Conservation (phyloP, 2,888 invertebrate species). For the Archaeoteleia sp. region DNA sequence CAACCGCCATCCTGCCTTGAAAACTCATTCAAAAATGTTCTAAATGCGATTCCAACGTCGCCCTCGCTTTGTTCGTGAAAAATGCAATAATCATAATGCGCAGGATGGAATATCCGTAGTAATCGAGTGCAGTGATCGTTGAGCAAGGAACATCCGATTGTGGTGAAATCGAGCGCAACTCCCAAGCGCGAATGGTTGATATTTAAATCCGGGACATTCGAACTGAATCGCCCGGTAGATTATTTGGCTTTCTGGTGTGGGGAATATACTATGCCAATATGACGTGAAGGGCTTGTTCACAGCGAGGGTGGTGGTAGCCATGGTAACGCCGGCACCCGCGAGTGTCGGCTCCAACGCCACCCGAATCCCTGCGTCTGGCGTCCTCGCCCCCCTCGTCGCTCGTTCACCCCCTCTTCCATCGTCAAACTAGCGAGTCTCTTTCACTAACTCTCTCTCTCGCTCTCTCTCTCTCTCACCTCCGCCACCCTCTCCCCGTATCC, state of each 20-base stretch:
- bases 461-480: conserved; percentile 34
- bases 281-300: conserved; percentile 72
- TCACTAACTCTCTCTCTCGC: too few relatives aligned
- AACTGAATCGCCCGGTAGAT: conserved; percentile 68
- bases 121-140: conserved; percentile 51
- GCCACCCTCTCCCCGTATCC: conserved; percentile 9
- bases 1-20: too few relatives aligned
- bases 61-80: too few relatives aligned
- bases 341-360: conserved; percentile 78
- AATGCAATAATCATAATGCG: background rate
- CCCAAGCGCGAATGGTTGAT: conserved; percentile 50
- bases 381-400: conserved; percentile 56
- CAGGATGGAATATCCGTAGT: conserved; percentile 5
- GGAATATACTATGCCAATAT: conserved; percentile 73
- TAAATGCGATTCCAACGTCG: too few relatives aligned
- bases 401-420: conserved; percentile 27
- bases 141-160: conserved; percentile 53
- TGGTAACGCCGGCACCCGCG: conserved; percentile 80
- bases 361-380: conserved; percentile 74
- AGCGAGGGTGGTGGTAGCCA: conserved; percentile 77
- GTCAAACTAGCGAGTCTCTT: too few relatives aligned
- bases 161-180: conserved; percentile 53
- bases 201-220: conserved; percentile 57
- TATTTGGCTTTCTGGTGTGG: conserved; percentile 72
- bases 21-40: too few relatives aligned